Evolutionary conservation across 2,888 invertebrate species (phyloP).

Genomic region (Harpalus rufipes): DNA sequence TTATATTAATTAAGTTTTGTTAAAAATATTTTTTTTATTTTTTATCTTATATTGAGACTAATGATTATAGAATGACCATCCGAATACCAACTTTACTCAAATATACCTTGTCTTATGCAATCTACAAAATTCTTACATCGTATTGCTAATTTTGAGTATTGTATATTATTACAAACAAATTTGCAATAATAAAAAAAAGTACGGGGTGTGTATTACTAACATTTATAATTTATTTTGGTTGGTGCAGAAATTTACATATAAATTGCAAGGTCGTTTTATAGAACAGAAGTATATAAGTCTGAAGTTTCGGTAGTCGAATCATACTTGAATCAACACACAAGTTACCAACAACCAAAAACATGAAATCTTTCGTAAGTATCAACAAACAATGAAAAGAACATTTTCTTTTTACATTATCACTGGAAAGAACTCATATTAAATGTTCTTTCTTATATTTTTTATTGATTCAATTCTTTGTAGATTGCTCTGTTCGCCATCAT

Average conservation of each 20-base stretch:
- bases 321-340: constrained; percentile 1
- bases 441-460: too few relatives aligned
- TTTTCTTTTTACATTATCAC: too few relatives aligned
- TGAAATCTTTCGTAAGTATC: neutral
- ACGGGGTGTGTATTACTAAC: neutral
- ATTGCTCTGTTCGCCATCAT: neutral
- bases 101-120: too few relatives aligned
- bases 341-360: neutral
- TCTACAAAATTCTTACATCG: neutral
- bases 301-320: neutral
- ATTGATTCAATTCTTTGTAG: neutral
- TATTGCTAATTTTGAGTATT: neutral
- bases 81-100: too few relatives aligned
- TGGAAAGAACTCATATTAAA: too few relatives aligned
- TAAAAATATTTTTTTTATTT: too few relatives aligned
- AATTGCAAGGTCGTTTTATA: neutral
- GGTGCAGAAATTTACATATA: neutral
- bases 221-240: neutral
- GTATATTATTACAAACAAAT: neutral
- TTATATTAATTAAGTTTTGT: too few relatives aligned
- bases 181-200: neutral
- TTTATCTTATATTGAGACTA: too few relatives aligned
- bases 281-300: neutral
- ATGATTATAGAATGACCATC: too few relatives aligned
- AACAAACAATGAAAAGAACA: too few relatives aligned